phyloP scores from a whole-genome alignment of 2,888 invertebrate species.

The Heteromurus nitidus region DNA sequence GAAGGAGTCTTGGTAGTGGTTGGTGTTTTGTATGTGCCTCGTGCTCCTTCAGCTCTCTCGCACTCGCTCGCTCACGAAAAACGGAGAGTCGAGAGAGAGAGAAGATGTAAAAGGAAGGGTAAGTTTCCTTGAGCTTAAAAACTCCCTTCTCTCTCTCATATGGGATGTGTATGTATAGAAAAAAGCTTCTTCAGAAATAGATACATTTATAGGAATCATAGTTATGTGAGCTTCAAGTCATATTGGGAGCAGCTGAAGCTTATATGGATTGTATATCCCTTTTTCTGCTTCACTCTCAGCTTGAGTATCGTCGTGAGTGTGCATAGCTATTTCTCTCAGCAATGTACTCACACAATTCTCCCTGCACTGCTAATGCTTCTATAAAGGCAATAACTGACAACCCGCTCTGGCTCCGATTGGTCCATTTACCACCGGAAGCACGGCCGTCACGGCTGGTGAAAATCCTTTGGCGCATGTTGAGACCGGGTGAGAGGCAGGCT shows the following conservation, averaged over 20 bases:
- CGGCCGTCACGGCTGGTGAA: constrained; percentile 71
- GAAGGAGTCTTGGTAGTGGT: too few relatives aligned
- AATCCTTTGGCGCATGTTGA: constrained; percentile 72
- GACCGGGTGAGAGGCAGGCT: constrained; percentile 67
- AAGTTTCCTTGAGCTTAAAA: too few relatives aligned
- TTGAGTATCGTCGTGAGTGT: too few relatives aligned
- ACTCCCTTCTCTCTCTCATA: too few relatives aligned
- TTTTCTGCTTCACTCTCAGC: constrained; percentile 26
- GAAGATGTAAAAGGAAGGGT: constrained; percentile 41
- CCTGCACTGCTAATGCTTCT: constrained; percentile 41
- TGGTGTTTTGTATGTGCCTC: constrained; percentile 60
- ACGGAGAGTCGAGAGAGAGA: constrained; percentile 15
- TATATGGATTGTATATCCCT: too few relatives aligned
- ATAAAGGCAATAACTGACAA: constrained; percentile 64
- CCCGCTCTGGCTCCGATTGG: constrained; percentile 72
- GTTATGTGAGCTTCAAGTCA: too few relatives aligned
- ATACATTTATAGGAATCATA: too few relatives aligned
- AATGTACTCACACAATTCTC: too few relatives aligned
- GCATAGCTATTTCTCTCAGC: too few relatives aligned
- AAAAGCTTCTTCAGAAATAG: too few relatives aligned
- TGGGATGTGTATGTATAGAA: too few relatives aligned
- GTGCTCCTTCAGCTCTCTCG: constrained; percentile 34
- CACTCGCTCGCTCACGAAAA: constrained; percentile 3
- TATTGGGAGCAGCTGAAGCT: too few relatives aligned
- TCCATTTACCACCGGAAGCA: constrained; percentile 71